Base-by-base conservation (phyloP, 2,888 invertebrate genomes). In the Smittia sp. region DNA sequence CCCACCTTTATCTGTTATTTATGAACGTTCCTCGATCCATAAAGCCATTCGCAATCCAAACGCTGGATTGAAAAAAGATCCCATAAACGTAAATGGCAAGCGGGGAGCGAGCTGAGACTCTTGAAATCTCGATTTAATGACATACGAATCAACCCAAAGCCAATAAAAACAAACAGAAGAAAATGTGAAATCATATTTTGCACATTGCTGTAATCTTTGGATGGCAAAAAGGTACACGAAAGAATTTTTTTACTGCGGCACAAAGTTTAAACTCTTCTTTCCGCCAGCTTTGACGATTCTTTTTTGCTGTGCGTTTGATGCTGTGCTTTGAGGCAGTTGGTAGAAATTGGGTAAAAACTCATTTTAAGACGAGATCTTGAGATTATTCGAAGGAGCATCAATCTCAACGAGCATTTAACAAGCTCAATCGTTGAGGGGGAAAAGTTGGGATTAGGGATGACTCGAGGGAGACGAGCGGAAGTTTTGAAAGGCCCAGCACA, bases 61-160 rank as follows among this genome's bases (percentile, higher is more conserved):
- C 32, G 32, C 9, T 32, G 32, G 3, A 32, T 32, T 32, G 32
- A 32, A 32, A 32, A 32, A 32, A 32, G 32, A 9, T 9, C 32
- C 32, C 9, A 54, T 54, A 54, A 54, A 54, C n/a, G 18, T 15
- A 46, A 18, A 46, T 13, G 13, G 52, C 13, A 18, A 11, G 15
- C 13, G 9, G 15, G n/a, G 20, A 54, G 62, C 20, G 22, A 24
- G 62, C 25, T 22, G 25, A 32, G 32, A 32, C 32, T 32, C 32
- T 32, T 32, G 41, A 69, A 69, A 69, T 69, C 68, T 52, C 46
- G 18, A 39, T 52, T 52, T 52, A 52, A 69, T 69, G 68, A 46
- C 25, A 69, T 52, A 69, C 20, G 52, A 69, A 69, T 39, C 67
- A 67, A 67, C 39, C 25, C 67, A 7, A 39, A 41, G 1, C 39